A percentile compares a stretch with the other conserved stretches of the same genome.
Evolutionary conservation across 2,888 invertebrate species (phyloP).

Genomic region (Tanypteryx hageni): DNA sequence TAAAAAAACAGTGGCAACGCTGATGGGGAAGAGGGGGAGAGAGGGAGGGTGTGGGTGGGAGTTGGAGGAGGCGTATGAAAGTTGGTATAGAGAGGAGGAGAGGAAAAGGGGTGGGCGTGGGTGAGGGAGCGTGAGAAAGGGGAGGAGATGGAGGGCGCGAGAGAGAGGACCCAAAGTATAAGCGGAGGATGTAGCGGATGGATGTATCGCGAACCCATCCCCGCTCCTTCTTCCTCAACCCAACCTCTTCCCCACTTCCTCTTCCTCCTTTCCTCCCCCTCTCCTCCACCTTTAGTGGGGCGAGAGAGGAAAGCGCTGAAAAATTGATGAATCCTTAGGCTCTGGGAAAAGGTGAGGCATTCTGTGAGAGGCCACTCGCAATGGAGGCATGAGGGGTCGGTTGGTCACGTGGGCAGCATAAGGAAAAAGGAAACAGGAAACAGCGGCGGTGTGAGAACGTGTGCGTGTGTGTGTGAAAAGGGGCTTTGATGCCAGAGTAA

Average conservation of each 20-base stretch:
- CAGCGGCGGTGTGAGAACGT: not conserved
- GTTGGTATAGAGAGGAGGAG: too few species aligned
- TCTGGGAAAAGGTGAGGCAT: constrained; percentile 53
- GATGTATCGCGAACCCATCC: not conserved
- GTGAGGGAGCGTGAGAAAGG: not conserved
- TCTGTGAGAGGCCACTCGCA: constrained; percentile 20
- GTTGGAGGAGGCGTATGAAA: too few species aligned
- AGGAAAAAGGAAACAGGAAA: constrained; percentile 27
- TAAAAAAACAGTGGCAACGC: too few species aligned
- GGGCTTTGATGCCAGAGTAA: constrained; percentile 47
- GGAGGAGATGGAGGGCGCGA: not conserved
- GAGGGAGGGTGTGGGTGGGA: not conserved
- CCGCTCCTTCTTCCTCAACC: not conserved
- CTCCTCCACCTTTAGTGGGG: not conserved
- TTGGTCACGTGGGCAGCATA: constrained; percentile 47
- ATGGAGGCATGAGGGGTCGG: not conserved
- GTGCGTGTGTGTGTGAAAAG: not conserved
- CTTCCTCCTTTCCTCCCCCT: not conserved
- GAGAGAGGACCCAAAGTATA: not conserved
- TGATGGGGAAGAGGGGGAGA: too few species aligned
- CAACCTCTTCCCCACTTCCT: not conserved
- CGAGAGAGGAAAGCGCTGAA: constrained; percentile 44
- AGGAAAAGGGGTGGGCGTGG: too few species aligned
- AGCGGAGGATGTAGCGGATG: constrained; percentile 4
- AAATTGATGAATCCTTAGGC: constrained; percentile 59